Conservation (phyloP, 1,140 invertebrate genomes). For the Epicauta chinensis region DNA sequence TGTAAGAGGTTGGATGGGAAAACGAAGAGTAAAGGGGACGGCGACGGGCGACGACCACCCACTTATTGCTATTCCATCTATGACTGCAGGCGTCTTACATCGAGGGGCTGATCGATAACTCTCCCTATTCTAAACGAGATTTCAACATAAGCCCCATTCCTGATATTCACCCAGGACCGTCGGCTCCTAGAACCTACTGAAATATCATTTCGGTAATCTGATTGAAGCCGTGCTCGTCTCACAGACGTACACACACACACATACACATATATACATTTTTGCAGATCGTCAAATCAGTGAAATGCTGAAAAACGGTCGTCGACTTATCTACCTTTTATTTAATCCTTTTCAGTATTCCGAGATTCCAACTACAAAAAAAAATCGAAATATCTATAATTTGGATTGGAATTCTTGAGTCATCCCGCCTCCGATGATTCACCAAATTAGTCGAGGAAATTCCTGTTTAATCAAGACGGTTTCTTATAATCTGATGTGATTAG, state of each 20-base stretch:
- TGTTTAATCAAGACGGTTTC: conserved; percentile 15
- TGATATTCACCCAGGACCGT: conserved; percentile 25
- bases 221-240: conserved; percentile 19
- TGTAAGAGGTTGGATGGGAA: too few species aligned
- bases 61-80: conserved; percentile 39
- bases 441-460: conserved; percentile 10
- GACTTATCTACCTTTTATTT: neutral
- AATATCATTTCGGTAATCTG: conserved; percentile 31
- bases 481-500: conserved; percentile 15
- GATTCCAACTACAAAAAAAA: neutral
- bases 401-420: neutral
- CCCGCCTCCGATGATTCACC: neutral
- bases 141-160: conserved; percentile 28
- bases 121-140: conserved; percentile 34
- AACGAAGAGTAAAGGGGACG: neutral
- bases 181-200: conserved; percentile 14
- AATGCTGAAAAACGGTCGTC: neutral
- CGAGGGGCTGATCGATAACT: conserved; percentile 32
- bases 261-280: neutral
- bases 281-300: neutral
- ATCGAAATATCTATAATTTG: neutral
- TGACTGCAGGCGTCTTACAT: conserved; percentile 35
- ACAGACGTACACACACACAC: neutral
- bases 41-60: conserved; percentile 24
- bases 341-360: neutral